A percentile compares a stretch with the other conserved stretches of the same genome.
Conservation (phyloP, 2,113 vertebrate genomes). For the Perca fluviatilis region DNA sequence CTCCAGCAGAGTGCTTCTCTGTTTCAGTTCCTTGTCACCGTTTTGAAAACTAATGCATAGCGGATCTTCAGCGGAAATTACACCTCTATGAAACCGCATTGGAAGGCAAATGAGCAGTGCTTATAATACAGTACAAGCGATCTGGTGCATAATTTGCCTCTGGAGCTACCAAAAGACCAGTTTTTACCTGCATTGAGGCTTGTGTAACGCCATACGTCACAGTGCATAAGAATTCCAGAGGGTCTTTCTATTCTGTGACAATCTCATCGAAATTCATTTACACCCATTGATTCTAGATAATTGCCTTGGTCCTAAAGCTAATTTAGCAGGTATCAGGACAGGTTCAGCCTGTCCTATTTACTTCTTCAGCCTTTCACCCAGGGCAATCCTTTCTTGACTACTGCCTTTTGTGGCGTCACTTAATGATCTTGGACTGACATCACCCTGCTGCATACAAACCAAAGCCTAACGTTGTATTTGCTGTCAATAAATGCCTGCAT, state of each 20-base stretch:
- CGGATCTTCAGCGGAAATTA: not conserved
- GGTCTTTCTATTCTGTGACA: conserved; percentile 25
- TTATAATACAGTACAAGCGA: not conserved
- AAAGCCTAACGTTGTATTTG: not conserved
- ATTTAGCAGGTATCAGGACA: conserved; percentile 53
- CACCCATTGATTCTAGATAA: conserved; percentile 55
- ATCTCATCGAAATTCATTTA: conserved; percentile 40
- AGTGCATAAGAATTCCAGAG: not conserved
- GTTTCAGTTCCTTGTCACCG: not conserved
- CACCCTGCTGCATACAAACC: not conserved
- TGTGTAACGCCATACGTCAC: not conserved
- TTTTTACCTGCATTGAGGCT: not conserved
- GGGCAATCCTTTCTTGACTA: conserved; percentile 11
- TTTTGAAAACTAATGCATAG: not conserved
- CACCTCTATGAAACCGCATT: not conserved
- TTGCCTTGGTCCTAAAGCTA: conserved; percentile 31
- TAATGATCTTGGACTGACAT: conserved; percentile 42
- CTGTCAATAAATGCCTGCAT: conserved; percentile 9
- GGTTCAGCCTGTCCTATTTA: conserved; percentile 38
- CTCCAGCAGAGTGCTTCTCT: not conserved
- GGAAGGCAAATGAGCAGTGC: not conserved
- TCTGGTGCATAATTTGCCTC: conserved; percentile 7
- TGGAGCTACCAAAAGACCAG: not conserved
- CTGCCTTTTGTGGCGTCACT: conserved; percentile 15
- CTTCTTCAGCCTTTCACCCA: conserved; percentile 30